Evolutionary conservation across 23 tunicate genomes (phyloP), one percentile per base, ranked within the genome.

Genomic region (Halocynthia aurantium): DNA sequence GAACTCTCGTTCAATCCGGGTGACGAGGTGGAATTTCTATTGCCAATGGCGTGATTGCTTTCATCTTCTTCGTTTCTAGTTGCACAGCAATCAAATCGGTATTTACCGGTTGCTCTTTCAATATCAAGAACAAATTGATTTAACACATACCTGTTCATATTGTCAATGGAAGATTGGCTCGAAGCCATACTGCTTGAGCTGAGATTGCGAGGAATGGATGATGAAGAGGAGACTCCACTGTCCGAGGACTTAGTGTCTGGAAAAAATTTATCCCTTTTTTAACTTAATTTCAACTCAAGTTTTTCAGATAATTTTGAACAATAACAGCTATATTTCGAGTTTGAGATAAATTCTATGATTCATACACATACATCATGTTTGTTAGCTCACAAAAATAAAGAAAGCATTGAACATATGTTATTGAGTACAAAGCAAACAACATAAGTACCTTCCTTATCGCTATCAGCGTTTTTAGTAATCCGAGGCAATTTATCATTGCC

Each of bases 111-210:
- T 1, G 44, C 44, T 31, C 44, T 31, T 31, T 31, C 44, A 31
- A 31, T 31, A 31, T 31, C 44, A 31, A 31, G 44, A 31, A 31
- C 44, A 31, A 31, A 31, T 31, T 31, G 44, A 31, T 31, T 31
- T 31, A 31, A 31, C 44, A 31, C 44, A 0, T 31, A 31, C 44
- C 4, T 31, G 71, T 83, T 84, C 13, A 71, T 70, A 49, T 80
- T 82, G 52, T 89, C 96, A 7, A 84, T 85, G 8, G 96, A 89
- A 8, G 96, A 89, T 7, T 75, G 71, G 81, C 96, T 89, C 21
- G 88, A 89, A 7, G 88, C 75, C 13, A 89, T 72, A 80, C 88
- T 89, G 52, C 87, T 79, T 52, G 88, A 79, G 72, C 96, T 89
- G 17, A 76, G 69, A 76, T 89, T 89, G 61, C 96, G 88, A 6